Base-by-base conservation (phyloP, 2,113 vertebrate genomes). In the Brachyhypopomus gauderio region DNA sequence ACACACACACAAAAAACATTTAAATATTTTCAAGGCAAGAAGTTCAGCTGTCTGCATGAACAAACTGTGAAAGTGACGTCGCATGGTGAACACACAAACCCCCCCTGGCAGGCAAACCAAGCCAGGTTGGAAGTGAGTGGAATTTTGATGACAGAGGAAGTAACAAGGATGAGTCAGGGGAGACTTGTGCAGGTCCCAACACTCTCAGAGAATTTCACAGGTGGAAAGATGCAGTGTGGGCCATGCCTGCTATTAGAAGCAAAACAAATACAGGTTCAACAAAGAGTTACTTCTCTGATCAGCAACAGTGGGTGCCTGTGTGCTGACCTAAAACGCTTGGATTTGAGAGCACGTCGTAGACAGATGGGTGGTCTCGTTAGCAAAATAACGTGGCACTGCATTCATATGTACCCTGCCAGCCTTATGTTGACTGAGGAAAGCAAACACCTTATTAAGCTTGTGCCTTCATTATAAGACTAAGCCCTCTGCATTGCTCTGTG, bases 131-230 rank as follows among this genome's bases (percentile, higher is more conserved):
- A 80, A 63, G 25, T 11, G 38, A 79, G 67, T 2, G 20, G 60
- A 80, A 80, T 74, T 38, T 56, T 2, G 22, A 69, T 41, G 62
- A n/a, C 79, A 41, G 62, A 69, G 79, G 79, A 81, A 75, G 72
- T 41, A 75, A 64, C 8, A 0, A 30, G 12, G 48, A 58, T 81
- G 62, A 67, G 72, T 74, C 55, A 80, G 16, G 56, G 17, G 30
- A 81, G 67, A 52, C 4, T 71, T 48, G n/a, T 27, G 72, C 62
- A 75, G 72, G 72, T 66, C 30, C 64, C 20, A 75, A 80, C 79
- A 74, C 69, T n/a, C 72, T 58, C 34, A n/a, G 17, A 5, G 12
- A 23, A 59, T 59, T 52, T 63, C 69, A 48, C 25, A 56, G 48
- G 69, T 23, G 4, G 22, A 48, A 20, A 79, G 56, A 72, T 56